Conservation (phyloP, 35 echinoderm and acorn worm species). For the Ptychodera flava region DNA sequence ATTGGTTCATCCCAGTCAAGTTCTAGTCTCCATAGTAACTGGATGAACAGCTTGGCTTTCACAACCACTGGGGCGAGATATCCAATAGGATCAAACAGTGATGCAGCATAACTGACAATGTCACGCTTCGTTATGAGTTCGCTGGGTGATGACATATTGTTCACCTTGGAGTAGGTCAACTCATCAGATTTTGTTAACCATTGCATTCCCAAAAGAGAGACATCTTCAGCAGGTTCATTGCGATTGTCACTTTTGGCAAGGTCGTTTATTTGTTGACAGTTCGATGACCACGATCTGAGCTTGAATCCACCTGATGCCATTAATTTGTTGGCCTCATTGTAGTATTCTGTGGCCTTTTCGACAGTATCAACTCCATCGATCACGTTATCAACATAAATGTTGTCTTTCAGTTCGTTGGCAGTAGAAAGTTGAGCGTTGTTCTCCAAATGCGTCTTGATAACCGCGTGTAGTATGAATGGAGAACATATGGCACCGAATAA, state of each 20-base stretch:
- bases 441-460: background rate
- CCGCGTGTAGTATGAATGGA: background rate
- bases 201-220: background rate
- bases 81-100: background rate
- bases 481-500: background rate
- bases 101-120: background rate
- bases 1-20: background rate
- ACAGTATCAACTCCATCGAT: background rate
- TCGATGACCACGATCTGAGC: background rate
- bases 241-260: background rate
- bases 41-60: background rate
- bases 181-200: background rate
- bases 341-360: background rate
- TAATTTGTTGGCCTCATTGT: background rate
- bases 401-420: background rate
- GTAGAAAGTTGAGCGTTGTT: background rate
- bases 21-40: background rate
- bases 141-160: background rate
- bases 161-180: background rate
- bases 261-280: background rate
- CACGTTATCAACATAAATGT: background rate
- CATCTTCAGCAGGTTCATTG: background rate
- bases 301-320: conserved; percentile 1
- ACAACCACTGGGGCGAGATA: background rate
- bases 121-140: background rate